These are phyloP conservation scores for Phalera bucephala DNA, from an alignment of 2,888 invertebrate genomes.

Conservation along the genomic window DNA sequence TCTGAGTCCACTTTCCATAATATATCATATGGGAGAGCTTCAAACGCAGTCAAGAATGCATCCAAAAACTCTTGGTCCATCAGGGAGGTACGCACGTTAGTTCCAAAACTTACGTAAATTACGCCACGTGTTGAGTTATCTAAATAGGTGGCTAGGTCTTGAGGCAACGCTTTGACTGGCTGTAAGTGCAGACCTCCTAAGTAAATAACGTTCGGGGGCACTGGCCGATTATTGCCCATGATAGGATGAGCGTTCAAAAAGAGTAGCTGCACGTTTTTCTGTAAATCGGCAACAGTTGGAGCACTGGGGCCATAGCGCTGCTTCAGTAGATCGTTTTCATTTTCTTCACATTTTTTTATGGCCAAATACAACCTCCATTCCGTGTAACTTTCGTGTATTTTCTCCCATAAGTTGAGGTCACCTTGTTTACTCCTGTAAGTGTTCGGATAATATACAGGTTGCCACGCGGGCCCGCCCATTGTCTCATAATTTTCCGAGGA, in stretches of 20 bases:
- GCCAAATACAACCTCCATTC: not conserved
- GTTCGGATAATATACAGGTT: slow-evolving; percentile 5
- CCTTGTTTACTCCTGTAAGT: slow-evolving; percentile 2
- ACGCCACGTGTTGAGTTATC: too few relatives aligned
- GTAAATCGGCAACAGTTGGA: slow-evolving; percentile 4
- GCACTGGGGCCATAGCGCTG: not conserved
- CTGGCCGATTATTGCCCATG: too few relatives aligned
- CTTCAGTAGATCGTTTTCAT: slow-evolving; percentile 2
- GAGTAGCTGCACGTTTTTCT: not conserved
- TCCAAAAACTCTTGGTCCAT: slow-evolving; percentile 2
- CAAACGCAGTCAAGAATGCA: slow-evolving; percentile 1
- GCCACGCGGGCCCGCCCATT: slow-evolving; percentile 2
- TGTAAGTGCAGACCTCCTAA: slow-evolving; percentile 53
- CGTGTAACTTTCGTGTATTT: slow-evolving; percentile 3
- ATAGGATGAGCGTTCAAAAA: slow-evolving; percentile 49
- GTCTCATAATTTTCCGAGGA: slow-evolving; percentile 2
- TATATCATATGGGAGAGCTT: slow-evolving; percentile 2
- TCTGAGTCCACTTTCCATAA: too few relatives aligned
- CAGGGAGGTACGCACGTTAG: not conserved
- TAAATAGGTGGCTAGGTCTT: too few relatives aligned
- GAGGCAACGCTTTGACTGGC: slow-evolving; percentile 43
- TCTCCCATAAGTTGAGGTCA: slow-evolving; percentile 6
- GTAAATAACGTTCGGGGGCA: slow-evolving; percentile 47
- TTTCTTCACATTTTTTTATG: not conserved
- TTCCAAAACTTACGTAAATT: slow-evolving; percentile 5